Evolutionary conservation across 2,888 invertebrate genomes (phyloP), one percentile per base, ranked within the genome.

Genomic region (Drosophila maculinotata): DNA sequence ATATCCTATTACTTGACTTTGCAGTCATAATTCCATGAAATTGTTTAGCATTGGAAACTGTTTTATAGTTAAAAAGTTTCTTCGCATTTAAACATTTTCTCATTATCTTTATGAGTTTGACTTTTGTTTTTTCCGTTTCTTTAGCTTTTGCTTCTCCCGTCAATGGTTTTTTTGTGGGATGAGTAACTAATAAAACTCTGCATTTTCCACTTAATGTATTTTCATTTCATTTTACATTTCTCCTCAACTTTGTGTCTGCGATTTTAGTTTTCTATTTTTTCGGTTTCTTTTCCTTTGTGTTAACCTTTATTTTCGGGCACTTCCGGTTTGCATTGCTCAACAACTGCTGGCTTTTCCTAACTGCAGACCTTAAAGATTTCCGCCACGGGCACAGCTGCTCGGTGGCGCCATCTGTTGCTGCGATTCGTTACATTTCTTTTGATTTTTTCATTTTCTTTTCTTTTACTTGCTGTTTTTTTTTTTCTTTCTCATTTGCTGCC

Each of bases 341-440:
- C 28, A 48, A 48, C 23, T 36, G 48, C 31, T 12, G 12, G 6
- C 15, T 25, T 47, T 9, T 53, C 9, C 14, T 20, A 26, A 30
- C 20, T 45, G 63, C 39, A 48, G 58, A 48, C 45, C 41, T 47
- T 36, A 26, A 39, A 52, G 31, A 47, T 52, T 66, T 70, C 51
- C 54, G 51, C 7, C 12, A n/a, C 26, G 33, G 35, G 15, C 30
- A 33, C 49, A 65, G 51, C 51, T 48, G 48, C 26, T 26, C 28
- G 33, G 25, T 74, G 58, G 75, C 75, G 75, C 75, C 72, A 72
- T 72, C 72, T 72, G 72, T 69, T 74, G 71, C 53, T 53, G 42
- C 26, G 33, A 30, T 14, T 56, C 10, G 38, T 20, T 15, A 17
- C 10, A 15, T 20, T 2, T 7, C n/a, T 15, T 23, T 33, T 39